A percentile compares a stretch with the other conserved stretches of the same genome.
Evolutionary conservation across 2,888 invertebrate genomes (phyloP).

Genomic region (Xestia rhomboidea): DNA sequence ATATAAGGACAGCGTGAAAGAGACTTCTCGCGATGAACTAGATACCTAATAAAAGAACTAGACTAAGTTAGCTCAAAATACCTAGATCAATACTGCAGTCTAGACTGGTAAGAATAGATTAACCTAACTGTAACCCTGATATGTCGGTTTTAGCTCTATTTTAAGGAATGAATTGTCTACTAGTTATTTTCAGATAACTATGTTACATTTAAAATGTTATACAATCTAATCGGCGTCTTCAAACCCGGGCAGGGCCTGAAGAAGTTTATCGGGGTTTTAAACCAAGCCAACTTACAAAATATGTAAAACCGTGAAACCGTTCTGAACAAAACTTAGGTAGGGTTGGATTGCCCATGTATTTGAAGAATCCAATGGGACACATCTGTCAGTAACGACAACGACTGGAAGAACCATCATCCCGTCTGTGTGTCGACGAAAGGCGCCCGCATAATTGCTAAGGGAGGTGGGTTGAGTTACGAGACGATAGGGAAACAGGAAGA

Average conservation of each 20-base stretch:
- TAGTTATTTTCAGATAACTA: neutral
- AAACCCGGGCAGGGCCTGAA: neutral
- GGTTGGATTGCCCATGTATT: neutral
- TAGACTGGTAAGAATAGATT: constrained; percentile 19
- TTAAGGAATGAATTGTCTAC: neutral
- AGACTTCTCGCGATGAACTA: neutral
- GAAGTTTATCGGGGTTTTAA: neutral
- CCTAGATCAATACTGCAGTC: constrained; percentile 32
- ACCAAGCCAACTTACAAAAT: neutral
- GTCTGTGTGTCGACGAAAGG: neutral
- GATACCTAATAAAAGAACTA: neutral
- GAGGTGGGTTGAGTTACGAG: neutral
- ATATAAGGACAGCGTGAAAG: neutral
- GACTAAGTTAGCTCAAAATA: neutral
- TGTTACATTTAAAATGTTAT: neutral
- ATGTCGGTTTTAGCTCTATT: constrained; percentile 2
- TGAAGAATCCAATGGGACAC: neutral
- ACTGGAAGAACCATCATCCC: neutral
- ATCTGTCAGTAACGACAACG: too few species aligned
- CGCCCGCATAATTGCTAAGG: neutral
- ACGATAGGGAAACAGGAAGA: neutral
- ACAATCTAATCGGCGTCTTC: neutral
- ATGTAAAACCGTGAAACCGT: neutral
- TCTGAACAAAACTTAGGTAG: neutral
- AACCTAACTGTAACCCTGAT: neutral